These are phyloP conservation scores for Drosophila limbata DNA, from an alignment of 2,888 invertebrate species.

Conservation along the genomic window DNA sequence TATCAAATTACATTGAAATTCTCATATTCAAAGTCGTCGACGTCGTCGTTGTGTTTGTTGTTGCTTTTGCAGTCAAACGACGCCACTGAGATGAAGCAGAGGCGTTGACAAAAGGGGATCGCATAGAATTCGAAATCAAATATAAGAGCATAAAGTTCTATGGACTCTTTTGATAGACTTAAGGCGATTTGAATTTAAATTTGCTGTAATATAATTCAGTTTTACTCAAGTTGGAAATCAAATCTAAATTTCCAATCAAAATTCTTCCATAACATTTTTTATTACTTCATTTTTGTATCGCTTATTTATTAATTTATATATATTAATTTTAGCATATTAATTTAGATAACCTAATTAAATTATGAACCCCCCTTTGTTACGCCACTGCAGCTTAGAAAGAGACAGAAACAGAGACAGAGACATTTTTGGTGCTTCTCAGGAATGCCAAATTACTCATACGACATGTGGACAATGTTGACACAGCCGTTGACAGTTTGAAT, in stretches of 20 bases:
- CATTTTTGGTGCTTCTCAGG: constrained; percentile 60
- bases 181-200: not conserved
- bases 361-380: not conserved
- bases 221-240: not conserved
- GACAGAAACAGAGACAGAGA: constrained; percentile 4
- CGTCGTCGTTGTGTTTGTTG: constrained; percentile 19
- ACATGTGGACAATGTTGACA: constrained; percentile 55
- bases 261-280: no score
- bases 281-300: no score
- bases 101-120: constrained; percentile 18
- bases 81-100: constrained; percentile 14
- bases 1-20: constrained; percentile 75
- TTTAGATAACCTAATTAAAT: no score
- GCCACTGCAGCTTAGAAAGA: constrained; percentile 19
- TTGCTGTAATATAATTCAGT: not conserved
- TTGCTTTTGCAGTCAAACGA: constrained; percentile 42
- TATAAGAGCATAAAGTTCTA: not conserved
- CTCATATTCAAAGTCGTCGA: constrained; percentile 68
- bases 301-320: no score
- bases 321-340: no score
- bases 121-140: not conserved
- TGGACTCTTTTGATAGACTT: not conserved
- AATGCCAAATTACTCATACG: constrained; percentile 73
- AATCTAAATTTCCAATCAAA: no score
- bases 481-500: constrained; percentile 50